Evolutionary conservation across 2,888 invertebrate species (phyloP), one percentile per base, ranked within the genome.

Genomic region (Scaptomyza cyrtandrae): DNA sequence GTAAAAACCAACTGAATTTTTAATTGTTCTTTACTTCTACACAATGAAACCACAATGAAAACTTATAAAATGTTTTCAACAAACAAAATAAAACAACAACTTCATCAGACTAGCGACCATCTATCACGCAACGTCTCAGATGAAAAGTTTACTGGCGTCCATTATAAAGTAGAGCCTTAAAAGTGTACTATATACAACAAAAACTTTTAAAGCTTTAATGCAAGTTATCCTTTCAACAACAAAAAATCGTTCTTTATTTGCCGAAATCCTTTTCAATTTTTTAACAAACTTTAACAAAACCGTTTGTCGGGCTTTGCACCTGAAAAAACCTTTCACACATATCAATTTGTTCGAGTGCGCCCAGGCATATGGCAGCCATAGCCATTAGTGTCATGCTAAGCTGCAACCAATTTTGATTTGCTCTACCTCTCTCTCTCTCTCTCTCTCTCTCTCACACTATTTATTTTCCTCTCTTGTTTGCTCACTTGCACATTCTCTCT

Each of bases 1-100:
- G 69, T 69, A 76, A 82, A 75, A 85, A 78, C 86, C 70, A 85
- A 76, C 86, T 78, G 78, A 65, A 82, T 85, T 85, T 87, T 85
- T 85, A 85, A 85, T 85, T 85, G 69, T 80, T 80, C 63, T 63
- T 70, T 71, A 67, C 68, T 74, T 69, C 54, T 69, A 62, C 64
- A 70, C 70, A 78, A 77, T 69, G 56, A 63, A 69, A 58, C 44
- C 39, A 57, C 53, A 58, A 68, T 60, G 48, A 59, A 54, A 45
- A 39, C 45, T 55, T 60, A 52, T 56, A 35, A 75, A 66, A 45
- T 71, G 29, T 24, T 33, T 31, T 71, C n/a, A 31, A 6, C 7
- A 50, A 59, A 71, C 55, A 48, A 7, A 19, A 54, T 29, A 49
- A 35, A 41, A 31, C 16, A 41, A 31, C 16, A 7, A 19, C n/a